Evolutionary conservation across 2,888 invertebrate genomes (phyloP).

Genomic region (Caenorhabditis parvicauda): DNA sequence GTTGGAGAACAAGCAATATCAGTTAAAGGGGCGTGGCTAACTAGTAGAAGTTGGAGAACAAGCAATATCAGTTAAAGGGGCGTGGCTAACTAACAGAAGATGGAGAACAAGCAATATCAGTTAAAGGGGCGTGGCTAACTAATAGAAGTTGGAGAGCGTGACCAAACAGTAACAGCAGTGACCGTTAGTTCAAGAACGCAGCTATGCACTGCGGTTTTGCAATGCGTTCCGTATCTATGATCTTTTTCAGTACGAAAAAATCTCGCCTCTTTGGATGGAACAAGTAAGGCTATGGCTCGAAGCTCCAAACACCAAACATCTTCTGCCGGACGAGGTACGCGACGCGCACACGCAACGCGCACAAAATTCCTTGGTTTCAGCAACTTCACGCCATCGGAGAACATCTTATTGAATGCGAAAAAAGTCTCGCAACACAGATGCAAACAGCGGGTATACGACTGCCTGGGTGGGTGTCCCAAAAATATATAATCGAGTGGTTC

Average conservation of each 20-base stretch:
- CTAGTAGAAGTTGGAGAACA: too few relatives aligned
- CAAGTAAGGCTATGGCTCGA: constrained; percentile 48
- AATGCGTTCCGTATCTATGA: not conserved
- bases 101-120: too few relatives aligned
- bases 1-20: too few relatives aligned
- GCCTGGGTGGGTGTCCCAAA: constrained; percentile 34
- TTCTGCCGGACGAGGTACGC: constrained; percentile 14
- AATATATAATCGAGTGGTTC: too few relatives aligned
- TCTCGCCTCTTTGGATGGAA: constrained; percentile 47
- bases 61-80: too few relatives aligned
- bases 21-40: too few relatives aligned
- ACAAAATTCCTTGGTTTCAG: constrained; percentile 1
- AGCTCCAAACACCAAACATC: constrained; percentile 31
- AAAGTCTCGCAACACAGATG: constrained; percentile 47
- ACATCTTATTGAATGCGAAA: constrained; percentile 48
- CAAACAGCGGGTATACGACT: constrained; percentile 48
- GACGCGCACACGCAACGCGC: not conserved
- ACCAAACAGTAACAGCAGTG: too few relatives aligned
- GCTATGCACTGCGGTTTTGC: not conserved
- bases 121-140: too few relatives aligned
- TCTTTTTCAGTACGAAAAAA: constrained; percentile 32
- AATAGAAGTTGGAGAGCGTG: too few relatives aligned
- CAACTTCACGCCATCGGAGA: constrained; percentile 46
- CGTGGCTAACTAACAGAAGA: too few relatives aligned
- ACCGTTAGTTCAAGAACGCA: too few relatives aligned